A percentile compares a stretch with the other conserved stretches of the same genome.
Evolutionary conservation across 2,888 invertebrate genomes (phyloP).

Genomic region (Arge pagana): DNA sequence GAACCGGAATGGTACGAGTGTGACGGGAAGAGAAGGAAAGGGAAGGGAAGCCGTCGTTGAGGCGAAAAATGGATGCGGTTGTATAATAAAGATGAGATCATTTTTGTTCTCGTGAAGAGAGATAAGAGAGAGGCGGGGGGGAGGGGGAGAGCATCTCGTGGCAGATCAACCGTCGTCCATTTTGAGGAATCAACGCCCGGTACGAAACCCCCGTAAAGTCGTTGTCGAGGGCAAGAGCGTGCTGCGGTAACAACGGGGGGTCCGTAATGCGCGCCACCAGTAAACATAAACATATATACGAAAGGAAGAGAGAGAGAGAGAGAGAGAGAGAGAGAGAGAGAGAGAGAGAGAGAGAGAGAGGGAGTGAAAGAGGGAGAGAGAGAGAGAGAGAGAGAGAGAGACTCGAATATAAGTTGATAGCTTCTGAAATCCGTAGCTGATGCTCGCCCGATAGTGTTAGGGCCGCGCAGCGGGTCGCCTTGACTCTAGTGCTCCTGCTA

Average conservation of each 20-base stretch:
- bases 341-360: no score
- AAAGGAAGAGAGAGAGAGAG: not conserved
- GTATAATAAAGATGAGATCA: no score
- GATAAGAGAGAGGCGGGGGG: no score
- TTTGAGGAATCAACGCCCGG: constrained; percentile 25
- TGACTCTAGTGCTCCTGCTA: not conserved
- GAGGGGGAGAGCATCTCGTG: no score
- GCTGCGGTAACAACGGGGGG: constrained; percentile 44
- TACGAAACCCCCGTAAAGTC: constrained; percentile 13
- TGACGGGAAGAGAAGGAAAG: no score
- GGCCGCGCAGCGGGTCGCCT: constrained; percentile 47
- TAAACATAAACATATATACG: constrained; percentile 47
- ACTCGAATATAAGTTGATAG: constrained; percentile 51
- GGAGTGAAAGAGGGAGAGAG: constrained; percentile 36
- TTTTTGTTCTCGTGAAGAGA: no score
- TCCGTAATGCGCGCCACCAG: constrained; percentile 49
- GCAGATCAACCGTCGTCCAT: constrained; percentile 22
- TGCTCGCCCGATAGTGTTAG: constrained; percentile 51
- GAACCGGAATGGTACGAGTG: no score
- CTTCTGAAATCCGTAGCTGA: constrained; percentile 55
- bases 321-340: constrained; percentile 10
- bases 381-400: constrained; percentile 35
- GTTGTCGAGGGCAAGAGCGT: constrained; percentile 18
- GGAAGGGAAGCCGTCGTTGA: no score
- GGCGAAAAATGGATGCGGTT: no score